phyloP scores from a whole-genome alignment of 2,113 vertebrate genomes.

The Psittacula cyanocephala region DNA sequence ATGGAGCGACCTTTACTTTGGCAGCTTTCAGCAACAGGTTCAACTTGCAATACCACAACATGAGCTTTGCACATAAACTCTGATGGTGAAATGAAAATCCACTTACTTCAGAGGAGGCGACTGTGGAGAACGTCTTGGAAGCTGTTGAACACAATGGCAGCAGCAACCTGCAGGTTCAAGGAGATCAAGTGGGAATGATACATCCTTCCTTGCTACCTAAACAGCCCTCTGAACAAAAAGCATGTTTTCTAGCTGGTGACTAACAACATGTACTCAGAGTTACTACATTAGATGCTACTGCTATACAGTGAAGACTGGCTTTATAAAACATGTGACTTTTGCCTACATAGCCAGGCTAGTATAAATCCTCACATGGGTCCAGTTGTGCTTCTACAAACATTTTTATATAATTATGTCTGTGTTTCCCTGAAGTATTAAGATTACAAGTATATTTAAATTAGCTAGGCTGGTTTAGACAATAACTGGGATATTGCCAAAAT shows the following conservation, averaged over 20 bases:
- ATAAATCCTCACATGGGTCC: neutral
- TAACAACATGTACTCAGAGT: neutral
- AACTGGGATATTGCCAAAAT: neutral
- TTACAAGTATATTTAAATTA: neutral
- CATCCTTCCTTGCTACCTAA: neutral
- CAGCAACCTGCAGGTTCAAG: neutral
- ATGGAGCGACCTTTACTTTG: neutral
- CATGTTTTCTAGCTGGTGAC: neutral
- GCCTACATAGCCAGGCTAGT: neutral
- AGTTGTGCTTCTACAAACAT: neutral
- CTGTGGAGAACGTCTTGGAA: neutral
- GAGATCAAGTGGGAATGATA: neutral
- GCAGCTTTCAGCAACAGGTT: neutral
- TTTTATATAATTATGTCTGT: neutral
- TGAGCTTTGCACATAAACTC: neutral
- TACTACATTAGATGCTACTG: neutral
- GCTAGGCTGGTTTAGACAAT: neutral
- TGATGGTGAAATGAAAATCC: neutral
- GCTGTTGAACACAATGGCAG: neutral
- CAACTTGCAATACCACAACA: neutral
- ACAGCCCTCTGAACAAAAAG: neutral
- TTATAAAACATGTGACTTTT: neutral
- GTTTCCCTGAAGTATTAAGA: neutral
- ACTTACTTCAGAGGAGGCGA: neutral
- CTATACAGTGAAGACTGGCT: neutral